These are phyloP conservation scores for Todiramphus saurophagus DNA, from an alignment of 2,113 vertebrate genomes.

Conservation along the genomic window DNA sequence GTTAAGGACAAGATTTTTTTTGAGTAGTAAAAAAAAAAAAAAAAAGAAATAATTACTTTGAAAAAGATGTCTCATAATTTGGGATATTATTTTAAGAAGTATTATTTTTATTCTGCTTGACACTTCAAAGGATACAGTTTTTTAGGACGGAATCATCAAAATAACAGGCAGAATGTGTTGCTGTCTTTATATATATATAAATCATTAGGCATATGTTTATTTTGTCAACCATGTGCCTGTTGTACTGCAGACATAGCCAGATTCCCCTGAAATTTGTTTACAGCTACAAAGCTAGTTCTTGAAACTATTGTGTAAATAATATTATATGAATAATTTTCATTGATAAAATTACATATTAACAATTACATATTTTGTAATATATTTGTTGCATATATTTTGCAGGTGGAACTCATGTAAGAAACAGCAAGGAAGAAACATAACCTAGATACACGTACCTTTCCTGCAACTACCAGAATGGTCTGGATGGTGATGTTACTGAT, in stretches of 20 bases:
- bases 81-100: background rate
- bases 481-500: background rate
- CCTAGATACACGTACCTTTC: background rate
- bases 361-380: background rate
- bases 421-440: background rate
- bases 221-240: background rate
- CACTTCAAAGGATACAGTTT: background rate
- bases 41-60: background rate
- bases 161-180: background rate
- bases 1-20: background rate
- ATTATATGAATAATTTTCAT: background rate
- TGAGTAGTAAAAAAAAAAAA: background rate
- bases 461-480: background rate
- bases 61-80: background rate
- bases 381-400: background rate
- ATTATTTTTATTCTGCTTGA: background rate
- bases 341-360: background rate
- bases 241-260: background rate
- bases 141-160: background rate
- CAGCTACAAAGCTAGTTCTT: background rate
- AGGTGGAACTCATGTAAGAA: background rate
- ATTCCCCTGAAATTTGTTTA: background rate
- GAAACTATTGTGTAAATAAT: background rate
- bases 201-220: background rate
- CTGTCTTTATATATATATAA: background rate